A percentile compares a stretch with the other conserved stretches of the same genome.
These are phyloP conservation scores for Coenobita brevimanus DNA, from an alignment of 1,140 invertebrate genomes.

Conservation along the genomic window DNA sequence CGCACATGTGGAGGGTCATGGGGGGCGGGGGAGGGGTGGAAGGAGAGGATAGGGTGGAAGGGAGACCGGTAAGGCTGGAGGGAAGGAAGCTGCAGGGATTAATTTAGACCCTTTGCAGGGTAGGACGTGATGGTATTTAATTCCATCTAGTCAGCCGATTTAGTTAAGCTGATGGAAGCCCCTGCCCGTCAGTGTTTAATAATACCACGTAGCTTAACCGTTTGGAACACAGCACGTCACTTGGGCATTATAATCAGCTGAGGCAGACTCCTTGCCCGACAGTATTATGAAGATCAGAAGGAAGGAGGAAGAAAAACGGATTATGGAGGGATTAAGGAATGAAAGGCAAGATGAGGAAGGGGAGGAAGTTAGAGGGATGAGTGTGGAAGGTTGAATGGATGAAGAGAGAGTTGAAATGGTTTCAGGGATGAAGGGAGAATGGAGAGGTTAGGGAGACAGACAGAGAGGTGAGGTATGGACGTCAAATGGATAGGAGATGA, in stretches of 20 bases:
- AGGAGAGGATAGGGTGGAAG: not conserved
- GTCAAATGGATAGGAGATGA: too few species aligned
- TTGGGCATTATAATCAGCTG: too few species aligned
- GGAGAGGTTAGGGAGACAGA: not conserved
- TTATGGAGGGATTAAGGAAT: too few species aligned
- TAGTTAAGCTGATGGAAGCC: not conserved
- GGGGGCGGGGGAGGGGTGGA: not conserved
- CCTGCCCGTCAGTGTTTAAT: too few species aligned
- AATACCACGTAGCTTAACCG: too few species aligned
- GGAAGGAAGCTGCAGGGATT: not conserved
- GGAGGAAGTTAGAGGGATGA: too few species aligned
- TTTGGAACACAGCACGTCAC: too few species aligned
- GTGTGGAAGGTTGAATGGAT: too few species aligned
- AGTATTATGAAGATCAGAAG: not conserved
- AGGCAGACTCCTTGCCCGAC: too few species aligned
- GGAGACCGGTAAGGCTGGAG: not conserved
- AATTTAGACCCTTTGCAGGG: too few species aligned
- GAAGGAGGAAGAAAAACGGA: not conserved
- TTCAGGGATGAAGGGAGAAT: not conserved
- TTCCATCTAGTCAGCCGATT: too few species aligned
- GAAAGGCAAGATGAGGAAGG: not conserved
- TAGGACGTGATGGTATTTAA: too few species aligned
- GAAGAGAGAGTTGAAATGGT: not conserved
- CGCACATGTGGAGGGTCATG: not conserved
- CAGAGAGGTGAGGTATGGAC: not conserved